These are phyloP conservation scores for Temnothorax ravouxi DNA, from an alignment of 2,888 invertebrate species.

Conservation along the genomic window DNA sequence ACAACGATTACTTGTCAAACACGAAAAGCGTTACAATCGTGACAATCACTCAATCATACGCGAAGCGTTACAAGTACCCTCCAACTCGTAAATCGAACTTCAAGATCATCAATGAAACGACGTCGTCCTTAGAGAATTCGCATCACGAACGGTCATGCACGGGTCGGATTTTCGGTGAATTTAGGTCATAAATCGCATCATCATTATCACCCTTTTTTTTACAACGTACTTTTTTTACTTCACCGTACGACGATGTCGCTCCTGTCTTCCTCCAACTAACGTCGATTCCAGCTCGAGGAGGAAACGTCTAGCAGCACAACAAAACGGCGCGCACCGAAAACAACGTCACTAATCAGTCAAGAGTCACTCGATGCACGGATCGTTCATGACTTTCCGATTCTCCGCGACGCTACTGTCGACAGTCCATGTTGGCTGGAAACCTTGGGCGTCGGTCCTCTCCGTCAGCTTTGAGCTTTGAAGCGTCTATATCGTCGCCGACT, in stretches of 20 bases:
- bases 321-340: constrained; percentile 30
- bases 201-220: constrained; percentile 6
- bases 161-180: constrained; percentile 7
- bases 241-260: constrained; percentile 25
- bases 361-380: constrained; percentile 54
- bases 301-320: constrained; percentile 29
- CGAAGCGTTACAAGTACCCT: constrained; percentile 51
- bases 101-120: constrained; percentile 21
- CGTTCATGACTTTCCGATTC: constrained; percentile 49
- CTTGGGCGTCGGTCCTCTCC: constrained; percentile 22
- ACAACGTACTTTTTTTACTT: constrained; percentile 31
- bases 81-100: constrained; percentile 49
- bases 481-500: constrained; percentile 27
- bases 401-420: constrained; percentile 18
- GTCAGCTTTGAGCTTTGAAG: constrained; percentile 6
- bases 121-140: background rate
- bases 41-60: constrained; percentile 49
- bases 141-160: constrained; percentile 28
- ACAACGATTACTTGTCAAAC: constrained; percentile 55
- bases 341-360: constrained; percentile 47
- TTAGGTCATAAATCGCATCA: constrained; percentile 12
- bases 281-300: constrained; percentile 20
- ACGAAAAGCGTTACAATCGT: constrained; percentile 57
- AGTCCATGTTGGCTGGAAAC: constrained; percentile 25
- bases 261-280: constrained; percentile 26